These are phyloP conservation scores for Agrochola circellaris DNA, from an alignment of 2,888 invertebrate genomes.

Conservation along the genomic window DNA sequence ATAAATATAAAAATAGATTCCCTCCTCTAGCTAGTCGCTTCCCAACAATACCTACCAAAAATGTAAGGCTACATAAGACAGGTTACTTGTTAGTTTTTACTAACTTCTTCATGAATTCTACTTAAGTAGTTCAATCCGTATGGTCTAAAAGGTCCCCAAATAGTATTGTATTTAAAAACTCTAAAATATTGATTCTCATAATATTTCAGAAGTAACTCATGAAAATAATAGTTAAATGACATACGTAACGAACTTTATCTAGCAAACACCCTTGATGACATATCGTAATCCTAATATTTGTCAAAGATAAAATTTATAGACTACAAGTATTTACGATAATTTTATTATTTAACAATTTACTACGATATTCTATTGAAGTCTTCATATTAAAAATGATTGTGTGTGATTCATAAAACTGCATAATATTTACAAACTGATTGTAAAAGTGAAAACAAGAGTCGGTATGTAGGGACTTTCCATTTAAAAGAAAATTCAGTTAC, in stretches of 20 bases:
- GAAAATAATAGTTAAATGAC: background rate
- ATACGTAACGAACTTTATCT: background rate
- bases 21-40: no score
- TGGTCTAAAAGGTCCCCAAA: background rate
- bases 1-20: background rate
- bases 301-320: slow-evolving; percentile 41
- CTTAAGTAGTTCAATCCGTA: background rate
- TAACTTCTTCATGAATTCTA: background rate
- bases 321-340: slow-evolving; percentile 36
- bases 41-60: background rate
- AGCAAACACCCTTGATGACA: slow-evolving; percentile 1
- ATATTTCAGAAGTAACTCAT: background rate
- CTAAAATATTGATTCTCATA: background rate
- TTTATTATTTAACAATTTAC: slow-evolving; percentile 38
- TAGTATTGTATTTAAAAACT: background rate
- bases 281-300: slow-evolving; percentile 53
- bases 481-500: slow-evolving; percentile 30
- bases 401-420: slow-evolving; percentile 38
- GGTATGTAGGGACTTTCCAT: slow-evolving; percentile 28
- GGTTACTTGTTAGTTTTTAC: no score
- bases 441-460: slow-evolving; percentile 3
- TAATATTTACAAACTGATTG: slow-evolving; percentile 40
- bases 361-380: background rate
- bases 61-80: background rate
- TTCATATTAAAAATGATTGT: slow-evolving; percentile 16